Percentiles rank a stretch among this genome's conserved stretches.
Evolutionary conservation across 2,113 vertebrate species (phyloP).

Genomic region (Myanophis thanlyinensis): DNA sequence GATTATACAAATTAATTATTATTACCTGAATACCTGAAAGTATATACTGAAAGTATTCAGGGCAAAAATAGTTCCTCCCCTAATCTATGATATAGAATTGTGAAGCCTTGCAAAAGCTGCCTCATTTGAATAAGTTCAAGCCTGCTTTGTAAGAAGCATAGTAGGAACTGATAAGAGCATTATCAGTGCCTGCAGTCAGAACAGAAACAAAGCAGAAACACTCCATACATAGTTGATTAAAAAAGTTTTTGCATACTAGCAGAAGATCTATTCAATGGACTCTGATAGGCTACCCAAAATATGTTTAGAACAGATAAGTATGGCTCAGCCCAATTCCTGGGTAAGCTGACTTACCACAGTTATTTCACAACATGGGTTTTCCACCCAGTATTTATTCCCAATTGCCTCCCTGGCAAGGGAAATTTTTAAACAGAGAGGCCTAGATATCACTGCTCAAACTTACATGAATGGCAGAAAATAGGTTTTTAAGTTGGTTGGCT

Average conservation of each 20-base stretch:
- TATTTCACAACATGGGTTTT: background rate
- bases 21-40: background rate
- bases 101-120: background rate
- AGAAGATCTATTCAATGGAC: background rate
- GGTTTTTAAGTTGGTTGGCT: background rate
- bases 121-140: background rate
- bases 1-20: background rate
- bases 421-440: background rate
- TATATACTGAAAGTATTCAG: background rate
- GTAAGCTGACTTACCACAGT: background rate
- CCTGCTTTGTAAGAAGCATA: background rate
- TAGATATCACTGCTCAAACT: background rate
- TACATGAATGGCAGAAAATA: background rate
- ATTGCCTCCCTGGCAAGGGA: background rate
- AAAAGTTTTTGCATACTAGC: background rate
- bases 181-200: too few species aligned
- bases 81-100: background rate
- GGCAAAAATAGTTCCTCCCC: background rate
- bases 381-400: background rate
- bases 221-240: background rate
- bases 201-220: too few species aligned
- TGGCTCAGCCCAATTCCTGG: background rate
- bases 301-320: background rate
- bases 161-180: background rate
- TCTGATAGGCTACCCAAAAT: background rate